phyloP scores from a whole-genome alignment of 2,888 invertebrate genomes.

The Protophormia terraenovae region DNA sequence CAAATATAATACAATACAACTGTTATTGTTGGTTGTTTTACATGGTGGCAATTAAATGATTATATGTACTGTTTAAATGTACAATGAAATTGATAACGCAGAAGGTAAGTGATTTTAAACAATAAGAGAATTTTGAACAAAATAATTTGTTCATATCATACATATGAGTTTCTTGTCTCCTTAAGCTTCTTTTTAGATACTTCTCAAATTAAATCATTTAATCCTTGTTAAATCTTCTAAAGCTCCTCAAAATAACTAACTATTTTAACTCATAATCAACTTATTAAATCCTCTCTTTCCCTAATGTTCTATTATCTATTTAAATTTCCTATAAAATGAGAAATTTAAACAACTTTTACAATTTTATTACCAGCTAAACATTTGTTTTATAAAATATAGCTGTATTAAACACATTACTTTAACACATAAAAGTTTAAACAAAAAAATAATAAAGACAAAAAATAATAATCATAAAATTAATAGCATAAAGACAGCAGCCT shows the following conservation, averaged over 20 bases:
- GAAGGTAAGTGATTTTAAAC: slow-evolving; percentile 50
- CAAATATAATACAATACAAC: background rate
- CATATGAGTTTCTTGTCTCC: too few relatives aligned
- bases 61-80: slow-evolving; percentile 51
- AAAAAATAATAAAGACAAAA: background rate
- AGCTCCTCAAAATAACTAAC: too few relatives aligned
- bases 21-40: background rate
- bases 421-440: background rate
- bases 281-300: too few relatives aligned
- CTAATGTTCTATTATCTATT: too few relatives aligned
- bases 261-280: too few relatives aligned
- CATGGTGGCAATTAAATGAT: slow-evolving; percentile 57
- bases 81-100: slow-evolving; percentile 62
- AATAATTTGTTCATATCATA: too few relatives aligned
- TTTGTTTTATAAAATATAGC: slow-evolving; percentile 9
- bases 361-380: background rate
- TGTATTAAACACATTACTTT: slow-evolving; percentile 23
- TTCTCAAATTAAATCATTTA: too few relatives aligned
- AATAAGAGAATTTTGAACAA: too few relatives aligned
- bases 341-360: background rate
- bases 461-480: slow-evolving; percentile 21
- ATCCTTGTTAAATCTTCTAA: too few relatives aligned
- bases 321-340: too few relatives aligned
- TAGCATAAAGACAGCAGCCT: too few relatives aligned
- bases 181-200: too few relatives aligned